Evolutionary conservation across 2,113 vertebrate species (phyloP), one percentile per base, ranked within the genome.

Genomic region (Sorex araneus): DNA sequence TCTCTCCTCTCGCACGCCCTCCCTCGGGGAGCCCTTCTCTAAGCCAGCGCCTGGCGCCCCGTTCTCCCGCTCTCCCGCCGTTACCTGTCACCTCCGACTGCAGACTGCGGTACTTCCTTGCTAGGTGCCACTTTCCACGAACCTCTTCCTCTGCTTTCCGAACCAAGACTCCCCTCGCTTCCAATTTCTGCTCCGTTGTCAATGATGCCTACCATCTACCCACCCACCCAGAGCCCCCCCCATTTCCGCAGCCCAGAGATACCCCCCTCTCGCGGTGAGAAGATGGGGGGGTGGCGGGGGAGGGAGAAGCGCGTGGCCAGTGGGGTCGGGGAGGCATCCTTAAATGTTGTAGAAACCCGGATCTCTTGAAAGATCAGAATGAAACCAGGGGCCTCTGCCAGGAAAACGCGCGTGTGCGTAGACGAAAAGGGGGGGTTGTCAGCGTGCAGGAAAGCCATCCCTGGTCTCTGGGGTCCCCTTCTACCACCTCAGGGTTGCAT

Each of bases 81-180:
- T 73, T 95, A 95, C 94, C 94, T 94, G 96, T 93, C 96, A 82
- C 74, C 81, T 70, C 21, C 94, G 96, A 97, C 95, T 66, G 91
- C 77, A n/a, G n/a, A n/a, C n/a, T n/a, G 77, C 92, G 54, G 50
- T 57, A 50, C 84, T 94, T 92, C 50, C 87, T 94, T 28, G 91
- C 87, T 95, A 73, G 83, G 71, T 94, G 95, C 94, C 89, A 77
- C 80, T 86, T 94, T 79, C 86, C 75, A 87, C 32, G 23, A 93
- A 74, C 69, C 40, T 73, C 74, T 94, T 83, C 78, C 86, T 90
- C 87, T 25, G 27, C 80, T 87, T 93, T 95, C 54, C 2, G 5
- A 95, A 79, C 90, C 75, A 70, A 84, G 78, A 81, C 81, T 87
- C 89, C 82, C 30, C 79, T 95, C 50, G 60, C 87, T 95, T 89